Evolutionary conservation across 1,140 invertebrate genomes (phyloP).

Genomic region (Thaumetopoea pityocampa): DNA sequence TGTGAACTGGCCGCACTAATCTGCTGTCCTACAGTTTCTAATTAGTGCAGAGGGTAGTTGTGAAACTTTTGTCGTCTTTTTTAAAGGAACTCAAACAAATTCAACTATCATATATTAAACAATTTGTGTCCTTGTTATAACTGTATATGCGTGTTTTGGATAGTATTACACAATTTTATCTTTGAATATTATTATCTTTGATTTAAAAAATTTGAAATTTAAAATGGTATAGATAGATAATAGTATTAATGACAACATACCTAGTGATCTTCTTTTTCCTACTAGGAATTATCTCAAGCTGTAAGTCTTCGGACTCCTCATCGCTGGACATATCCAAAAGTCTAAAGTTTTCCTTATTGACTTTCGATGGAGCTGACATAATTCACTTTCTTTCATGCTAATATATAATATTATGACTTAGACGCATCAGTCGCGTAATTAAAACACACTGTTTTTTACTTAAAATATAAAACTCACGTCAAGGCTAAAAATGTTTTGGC

Average conservation of each 20-base stretch:
- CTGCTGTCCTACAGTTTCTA: too few species aligned
- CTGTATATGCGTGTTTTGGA: too few species aligned
- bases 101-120: too few species aligned
- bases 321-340: slow-evolving; percentile 78
- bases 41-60: too few species aligned
- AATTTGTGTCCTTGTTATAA: too few species aligned
- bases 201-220: neutral
- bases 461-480: slow-evolving; percentile 1
- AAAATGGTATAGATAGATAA: neutral
- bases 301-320: slow-evolving; percentile 79
- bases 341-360: slow-evolving; percentile 80
- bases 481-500: slow-evolving; percentile 12
- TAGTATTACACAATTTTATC: too few species aligned
- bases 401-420: slow-evolving; percentile 33
- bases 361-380: slow-evolving; percentile 65
- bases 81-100: too few species aligned
- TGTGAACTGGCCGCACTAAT: too few species aligned
- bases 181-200: neutral
- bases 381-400: slow-evolving; percentile 31
- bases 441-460: slow-evolving; percentile 3
- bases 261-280: slow-evolving; percentile 76
- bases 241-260: slow-evolving; percentile 22
- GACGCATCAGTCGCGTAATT: slow-evolving; percentile 9
- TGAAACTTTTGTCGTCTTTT: too few species aligned
- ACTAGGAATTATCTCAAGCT: slow-evolving; percentile 77